Percentiles rank a stretch among this genome's conserved stretches.
Evolutionary conservation across 2,888 invertebrate species (phyloP).

Genomic region (Himalopsyche tibetana): DNA sequence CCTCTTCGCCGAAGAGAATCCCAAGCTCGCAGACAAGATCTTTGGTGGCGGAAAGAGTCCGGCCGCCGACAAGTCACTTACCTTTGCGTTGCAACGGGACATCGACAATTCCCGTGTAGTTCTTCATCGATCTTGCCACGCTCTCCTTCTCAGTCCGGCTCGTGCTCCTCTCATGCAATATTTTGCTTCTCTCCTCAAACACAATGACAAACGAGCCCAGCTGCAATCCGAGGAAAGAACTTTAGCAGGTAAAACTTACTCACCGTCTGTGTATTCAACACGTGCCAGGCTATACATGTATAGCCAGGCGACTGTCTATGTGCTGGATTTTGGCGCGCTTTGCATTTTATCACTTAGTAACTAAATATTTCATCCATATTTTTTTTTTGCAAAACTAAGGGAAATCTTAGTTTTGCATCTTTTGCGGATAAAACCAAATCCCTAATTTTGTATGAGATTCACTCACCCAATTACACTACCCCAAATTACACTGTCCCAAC

Average conservation of each 20-base stretch:
- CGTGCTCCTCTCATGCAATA: constrained; percentile 88
- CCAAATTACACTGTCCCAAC: no score
- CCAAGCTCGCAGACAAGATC: constrained; percentile 87
- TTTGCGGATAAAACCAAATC: no score
- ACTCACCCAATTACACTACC: no score
- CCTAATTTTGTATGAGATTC: no score
- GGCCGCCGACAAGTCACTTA: constrained; percentile 80
- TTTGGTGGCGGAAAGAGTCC: constrained; percentile 78
- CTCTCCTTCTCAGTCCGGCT: constrained; percentile 88
- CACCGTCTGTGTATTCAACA: background rate
- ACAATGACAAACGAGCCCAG: constrained; percentile 92
- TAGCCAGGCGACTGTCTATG: no score
- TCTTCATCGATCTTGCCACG: constrained; percentile 89
- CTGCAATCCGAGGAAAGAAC: constrained; percentile 92
- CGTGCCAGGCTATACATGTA: no score
- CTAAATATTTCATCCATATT: no score
- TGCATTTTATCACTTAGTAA: no score
- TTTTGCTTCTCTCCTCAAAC: constrained; percentile 84
- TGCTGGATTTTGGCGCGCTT: no score
- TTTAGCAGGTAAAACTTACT: constrained; percentile 77
- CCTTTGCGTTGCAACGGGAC: constrained; percentile 85
- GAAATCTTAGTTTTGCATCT: no score
- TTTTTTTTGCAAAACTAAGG: no score
- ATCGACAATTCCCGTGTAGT: constrained; percentile 86
- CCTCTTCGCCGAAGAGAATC: constrained; percentile 95